A percentile compares a stretch with the other conserved stretches of the same genome.
Evolutionary conservation across 2,113 vertebrate genomes (phyloP).

Genomic region (Guaruba guarouba): DNA sequence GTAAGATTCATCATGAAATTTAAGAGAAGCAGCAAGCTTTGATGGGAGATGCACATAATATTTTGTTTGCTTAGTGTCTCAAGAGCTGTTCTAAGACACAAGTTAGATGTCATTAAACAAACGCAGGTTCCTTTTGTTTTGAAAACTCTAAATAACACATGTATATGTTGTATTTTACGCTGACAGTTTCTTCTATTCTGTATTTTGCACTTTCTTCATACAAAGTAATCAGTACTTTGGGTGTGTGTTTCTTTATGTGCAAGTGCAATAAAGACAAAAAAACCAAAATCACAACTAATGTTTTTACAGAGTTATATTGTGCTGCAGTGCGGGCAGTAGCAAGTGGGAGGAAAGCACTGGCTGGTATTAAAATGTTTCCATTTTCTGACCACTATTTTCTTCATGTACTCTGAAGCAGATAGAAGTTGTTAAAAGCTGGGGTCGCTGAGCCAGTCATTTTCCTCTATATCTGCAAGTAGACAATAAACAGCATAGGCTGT

Average conservation of each 20-base stretch:
- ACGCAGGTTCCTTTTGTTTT: not conserved
- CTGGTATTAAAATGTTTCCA: not conserved
- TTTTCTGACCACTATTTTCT: not conserved
- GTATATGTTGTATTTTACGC: not conserved
- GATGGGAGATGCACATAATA: not conserved
- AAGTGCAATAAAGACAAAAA: not conserved
- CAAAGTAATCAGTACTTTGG: not conserved
- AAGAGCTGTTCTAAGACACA: not conserved
- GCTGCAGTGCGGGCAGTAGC: not conserved
- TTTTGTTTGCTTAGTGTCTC: not conserved
- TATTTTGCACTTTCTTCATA: not conserved
- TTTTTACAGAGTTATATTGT: not conserved
- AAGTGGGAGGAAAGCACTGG: accelerated
- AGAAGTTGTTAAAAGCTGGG: not conserved
- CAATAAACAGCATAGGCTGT: not conserved
- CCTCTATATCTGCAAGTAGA: not conserved
- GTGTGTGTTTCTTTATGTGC: not conserved
- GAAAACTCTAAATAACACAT: not conserved
- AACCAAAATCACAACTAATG: not conserved
- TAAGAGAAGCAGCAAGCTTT: not conserved
- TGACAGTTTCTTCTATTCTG: not conserved
- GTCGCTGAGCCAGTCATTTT: not conserved
- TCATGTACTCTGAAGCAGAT: not conserved
- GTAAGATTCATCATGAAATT: not conserved
- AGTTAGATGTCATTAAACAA: not conserved